Percentiles rank a stretch among this genome's conserved stretches.
phyloP scores from a whole-genome alignment of 2,888 invertebrate species.

The Camptogramma bilineatum region DNA sequence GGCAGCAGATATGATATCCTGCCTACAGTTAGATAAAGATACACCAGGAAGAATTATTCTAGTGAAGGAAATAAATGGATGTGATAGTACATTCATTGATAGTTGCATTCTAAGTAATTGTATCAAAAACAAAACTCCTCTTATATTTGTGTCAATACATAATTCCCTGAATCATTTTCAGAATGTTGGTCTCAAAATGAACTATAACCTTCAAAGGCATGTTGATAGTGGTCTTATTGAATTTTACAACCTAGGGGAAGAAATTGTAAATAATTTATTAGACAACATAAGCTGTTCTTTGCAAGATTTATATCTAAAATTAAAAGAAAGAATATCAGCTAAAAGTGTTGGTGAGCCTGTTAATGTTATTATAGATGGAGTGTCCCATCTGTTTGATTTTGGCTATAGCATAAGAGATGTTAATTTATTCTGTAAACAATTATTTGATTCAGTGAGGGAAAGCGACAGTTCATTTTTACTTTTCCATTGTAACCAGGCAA shows the following conservation, averaged over 20 bases:
- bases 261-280: slow-evolving; percentile 55
- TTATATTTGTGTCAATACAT: slow-evolving; percentile 88
- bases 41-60: slow-evolving; percentile 85
- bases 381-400: slow-evolving; percentile 89
- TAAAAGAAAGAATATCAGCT: slow-evolving; percentile 68
- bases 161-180: slow-evolving; percentile 90
- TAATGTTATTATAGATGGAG: slow-evolving; percentile 89
- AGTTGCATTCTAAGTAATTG: slow-evolving; percentile 88
- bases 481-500: slow-evolving; percentile 86
- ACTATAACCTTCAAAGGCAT: slow-evolving; percentile 87
- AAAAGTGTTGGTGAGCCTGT: slow-evolving; percentile 71
- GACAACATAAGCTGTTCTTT: slow-evolving; percentile 59
- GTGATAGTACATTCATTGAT: slow-evolving; percentile 90
- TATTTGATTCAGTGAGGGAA: slow-evolving; percentile 66
- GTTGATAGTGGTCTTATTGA: slow-evolving; percentile 67
- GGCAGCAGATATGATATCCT: slow-evolving; percentile 87
- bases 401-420: slow-evolving; percentile 83
- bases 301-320: slow-evolving; percentile 67
- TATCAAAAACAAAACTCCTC: slow-evolving; percentile 84
- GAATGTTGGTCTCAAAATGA: slow-evolving; percentile 90
- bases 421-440: slow-evolving; percentile 77
- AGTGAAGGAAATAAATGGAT: slow-evolving; percentile 88
- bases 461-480: slow-evolving; percentile 73
- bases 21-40: slow-evolving; percentile 87
- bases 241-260: slow-evolving; percentile 66